phyloP scores from a whole-genome alignment of 2,797 vertebrate genomes.

The Semaprochilodus insignis region DNA sequence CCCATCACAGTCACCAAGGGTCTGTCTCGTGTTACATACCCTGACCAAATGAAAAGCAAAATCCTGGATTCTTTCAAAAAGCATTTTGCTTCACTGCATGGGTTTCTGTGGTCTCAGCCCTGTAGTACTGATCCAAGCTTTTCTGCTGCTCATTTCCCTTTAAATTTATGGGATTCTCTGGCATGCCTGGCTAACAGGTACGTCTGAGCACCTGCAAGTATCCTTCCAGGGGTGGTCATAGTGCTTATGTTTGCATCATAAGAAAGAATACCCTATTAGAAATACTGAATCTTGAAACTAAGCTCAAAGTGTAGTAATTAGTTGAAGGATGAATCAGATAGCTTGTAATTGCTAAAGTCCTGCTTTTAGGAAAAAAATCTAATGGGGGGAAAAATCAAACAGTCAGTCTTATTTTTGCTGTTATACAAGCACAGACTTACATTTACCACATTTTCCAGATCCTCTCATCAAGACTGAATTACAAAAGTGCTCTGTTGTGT shows the following conservation, averaged over 20 bases:
- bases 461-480: not conserved
- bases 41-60: not conserved
- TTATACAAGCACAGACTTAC: too few species aligned
- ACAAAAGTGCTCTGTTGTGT: not conserved
- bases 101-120: slow-evolving; percentile 11
- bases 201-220: not conserved
- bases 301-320: too few species aligned
- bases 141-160: slow-evolving; percentile 8
- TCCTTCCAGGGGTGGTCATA: not conserved
- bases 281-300: too few species aligned
- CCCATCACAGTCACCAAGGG: not conserved
- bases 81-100: not conserved
- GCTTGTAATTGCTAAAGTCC: too few species aligned
- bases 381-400: too few species aligned
- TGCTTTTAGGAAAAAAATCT: too few species aligned
- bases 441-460: not conserved
- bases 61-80: not conserved
- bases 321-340: too few species aligned
- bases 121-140: not conserved
- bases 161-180: not conserved
- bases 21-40: slow-evolving; percentile 31
- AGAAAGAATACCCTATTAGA: too few species aligned
- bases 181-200: not conserved
- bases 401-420: too few species aligned
- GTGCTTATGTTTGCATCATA: too few species aligned